Evolutionary conservation across 2,797 vertebrate species (phyloP).

Genomic region (Sphaeramia orbicularis): DNA sequence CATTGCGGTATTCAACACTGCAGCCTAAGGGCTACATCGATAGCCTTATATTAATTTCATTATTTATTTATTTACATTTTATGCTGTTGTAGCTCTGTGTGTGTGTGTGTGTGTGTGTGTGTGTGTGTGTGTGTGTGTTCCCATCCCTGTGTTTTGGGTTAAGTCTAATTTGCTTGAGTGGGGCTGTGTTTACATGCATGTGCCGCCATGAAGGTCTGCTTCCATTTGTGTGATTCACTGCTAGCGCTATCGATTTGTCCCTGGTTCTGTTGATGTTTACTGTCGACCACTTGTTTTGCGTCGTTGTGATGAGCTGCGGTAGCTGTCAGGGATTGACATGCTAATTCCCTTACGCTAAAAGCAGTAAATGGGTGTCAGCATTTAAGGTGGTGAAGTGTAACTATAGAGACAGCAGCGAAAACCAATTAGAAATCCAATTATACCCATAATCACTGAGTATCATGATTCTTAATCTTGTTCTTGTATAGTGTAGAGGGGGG

Average conservation of each 20-base stretch:
- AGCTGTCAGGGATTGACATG: conserved; percentile 8
- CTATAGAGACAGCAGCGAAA: conserved; percentile 43
- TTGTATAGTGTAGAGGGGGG: conserved; percentile 1
- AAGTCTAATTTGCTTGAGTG: neutral
- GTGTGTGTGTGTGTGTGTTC: neutral
- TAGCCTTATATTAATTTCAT: neutral
- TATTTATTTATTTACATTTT: conserved; percentile 3
- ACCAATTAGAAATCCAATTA: conserved; percentile 73
- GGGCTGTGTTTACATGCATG: neutral
- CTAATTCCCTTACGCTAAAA: conserved; percentile 38
- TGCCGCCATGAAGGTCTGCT: neutral
- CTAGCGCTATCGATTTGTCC: neutral
- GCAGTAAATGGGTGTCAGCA: conserved; percentile 25
- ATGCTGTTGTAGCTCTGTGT: too few relatives aligned
- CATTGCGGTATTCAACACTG: conserved; percentile 13
- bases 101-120: neutral
- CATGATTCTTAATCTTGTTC: conserved; percentile 44
- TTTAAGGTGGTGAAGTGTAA: conserved; percentile 51
- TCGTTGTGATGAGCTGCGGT: conserved; percentile 6
- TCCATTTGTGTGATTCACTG: conserved; percentile 6
- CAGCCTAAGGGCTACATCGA: conserved; percentile 15
- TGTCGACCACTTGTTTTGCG: neutral
- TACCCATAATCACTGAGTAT: conserved; percentile 54
- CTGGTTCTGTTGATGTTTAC: conserved; percentile 12
- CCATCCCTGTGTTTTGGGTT: too few relatives aligned